phyloP scores from a whole-genome alignment of 2,888 invertebrate species.

The Pseudococcus viburni region DNA sequence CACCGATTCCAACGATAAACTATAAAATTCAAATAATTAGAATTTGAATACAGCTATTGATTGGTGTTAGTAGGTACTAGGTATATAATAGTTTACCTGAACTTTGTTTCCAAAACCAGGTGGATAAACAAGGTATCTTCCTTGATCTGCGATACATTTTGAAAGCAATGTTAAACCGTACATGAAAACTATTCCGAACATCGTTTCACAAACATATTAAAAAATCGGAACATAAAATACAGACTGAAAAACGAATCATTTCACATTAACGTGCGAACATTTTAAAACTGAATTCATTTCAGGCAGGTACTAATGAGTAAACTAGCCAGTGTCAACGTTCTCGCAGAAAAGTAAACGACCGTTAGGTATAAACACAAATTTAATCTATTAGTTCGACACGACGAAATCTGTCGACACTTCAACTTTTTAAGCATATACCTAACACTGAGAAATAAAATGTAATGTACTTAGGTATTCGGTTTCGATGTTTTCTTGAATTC shows the following conservation, averaged over 20 bases:
- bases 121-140: slow-evolving; percentile 55
- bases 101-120: slow-evolving; percentile 65
- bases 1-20: slow-evolving; percentile 80
- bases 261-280: neutral
- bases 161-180: neutral
- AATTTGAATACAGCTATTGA: neutral
- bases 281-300: neutral
- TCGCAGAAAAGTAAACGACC: neutral
- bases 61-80: neutral
- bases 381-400: neutral
- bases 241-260: neutral
- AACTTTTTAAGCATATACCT: neutral
- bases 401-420: neutral
- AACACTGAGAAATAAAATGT: too few species aligned
- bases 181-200: neutral
- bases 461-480: too few species aligned
- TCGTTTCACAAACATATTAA: neutral
- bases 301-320: neutral
- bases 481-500: neutral
- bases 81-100: slow-evolving; percentile 38
- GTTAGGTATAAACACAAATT: neutral
- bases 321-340: neutral
- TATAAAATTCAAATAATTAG: slow-evolving; percentile 70
- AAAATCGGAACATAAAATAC: neutral
- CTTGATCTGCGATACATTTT: neutral